Evolutionary conservation across 2,113 vertebrate species (phyloP).

Genomic region (Odontophorus gujanensis): DNA sequence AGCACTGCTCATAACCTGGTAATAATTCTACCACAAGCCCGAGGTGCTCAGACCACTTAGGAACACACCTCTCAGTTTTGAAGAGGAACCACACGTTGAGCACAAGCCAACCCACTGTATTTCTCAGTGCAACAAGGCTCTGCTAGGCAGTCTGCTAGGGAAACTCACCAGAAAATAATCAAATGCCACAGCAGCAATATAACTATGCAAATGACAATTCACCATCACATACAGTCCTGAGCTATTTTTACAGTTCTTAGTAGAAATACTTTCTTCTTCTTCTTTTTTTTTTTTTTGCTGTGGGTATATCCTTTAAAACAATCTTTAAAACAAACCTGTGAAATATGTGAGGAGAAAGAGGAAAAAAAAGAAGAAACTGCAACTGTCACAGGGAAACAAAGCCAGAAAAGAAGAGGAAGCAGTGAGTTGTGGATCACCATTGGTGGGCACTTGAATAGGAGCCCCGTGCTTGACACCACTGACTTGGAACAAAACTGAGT

Average conservation of each 20-base stretch:
- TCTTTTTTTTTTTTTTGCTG: neutral
- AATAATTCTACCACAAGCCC: accelerated
- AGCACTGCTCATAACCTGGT: neutral
- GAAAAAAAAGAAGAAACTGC: neutral
- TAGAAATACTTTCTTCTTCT: neutral
- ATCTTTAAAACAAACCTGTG: neutral
- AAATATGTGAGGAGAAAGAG: neutral
- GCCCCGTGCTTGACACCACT: slow-evolving; percentile 49
- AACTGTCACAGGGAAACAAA: slow-evolving; percentile 36
- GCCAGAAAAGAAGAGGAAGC: slow-evolving; percentile 46
- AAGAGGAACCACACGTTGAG: neutral
- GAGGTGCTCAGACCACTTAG: neutral
- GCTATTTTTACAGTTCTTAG: neutral
- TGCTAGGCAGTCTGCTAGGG: neutral
- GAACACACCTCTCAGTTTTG: neutral
- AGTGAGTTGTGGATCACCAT: neutral
- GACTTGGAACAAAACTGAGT: slow-evolving; percentile 59
- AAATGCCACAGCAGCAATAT: neutral
- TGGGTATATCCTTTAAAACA: neutral
- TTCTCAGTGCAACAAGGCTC: neutral
- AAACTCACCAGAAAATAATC: neutral
- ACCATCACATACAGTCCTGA: neutral
- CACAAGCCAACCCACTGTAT: neutral
- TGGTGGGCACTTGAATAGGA: slow-evolving; percentile 68
- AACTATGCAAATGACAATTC: neutral